A percentile compares a stretch with the other conserved stretches of the same genome.
phyloP scores from a whole-genome alignment of 2,797 vertebrate species.

The Lepus oiostolus region DNA sequence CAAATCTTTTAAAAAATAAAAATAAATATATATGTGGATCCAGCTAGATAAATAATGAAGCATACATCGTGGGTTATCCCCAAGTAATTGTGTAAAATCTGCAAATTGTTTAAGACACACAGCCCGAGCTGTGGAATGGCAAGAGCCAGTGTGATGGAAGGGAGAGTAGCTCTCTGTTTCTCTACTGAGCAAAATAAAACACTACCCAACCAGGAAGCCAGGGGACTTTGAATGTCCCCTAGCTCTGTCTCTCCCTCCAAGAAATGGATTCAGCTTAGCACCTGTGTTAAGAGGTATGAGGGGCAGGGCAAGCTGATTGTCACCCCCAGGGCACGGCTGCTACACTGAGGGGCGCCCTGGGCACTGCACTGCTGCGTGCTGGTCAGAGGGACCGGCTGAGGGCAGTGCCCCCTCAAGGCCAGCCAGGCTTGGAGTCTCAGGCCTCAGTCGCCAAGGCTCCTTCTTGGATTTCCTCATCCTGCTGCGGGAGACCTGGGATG shows the following conservation, averaged over 20 bases:
- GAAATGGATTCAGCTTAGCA: neutral
- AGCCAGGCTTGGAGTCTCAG: neutral
- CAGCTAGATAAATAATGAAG: constrained; percentile 4
- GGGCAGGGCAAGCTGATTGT: neutral
- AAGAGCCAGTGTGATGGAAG: neutral
- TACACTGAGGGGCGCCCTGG: neutral
- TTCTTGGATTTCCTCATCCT: neutral
- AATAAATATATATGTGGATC: neutral
- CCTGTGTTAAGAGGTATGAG: neutral
- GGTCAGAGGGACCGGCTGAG: neutral
- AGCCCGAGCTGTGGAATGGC: neutral
- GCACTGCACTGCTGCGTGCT: too few relatives aligned
- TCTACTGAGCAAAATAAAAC: neutral
- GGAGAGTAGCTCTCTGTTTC: neutral
- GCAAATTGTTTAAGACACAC: neutral
- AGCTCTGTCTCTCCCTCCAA: neutral
- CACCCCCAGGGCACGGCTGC: too few relatives aligned
- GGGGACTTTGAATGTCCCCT: neutral
- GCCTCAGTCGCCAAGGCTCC: neutral
- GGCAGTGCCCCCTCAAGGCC: neutral
- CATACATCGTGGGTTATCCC: neutral
- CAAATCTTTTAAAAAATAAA: too few relatives aligned
- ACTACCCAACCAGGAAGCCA: neutral
- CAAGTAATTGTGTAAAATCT: constrained; percentile 4
- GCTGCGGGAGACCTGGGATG: neutral